Evolutionary conservation across 2,113 vertebrate species (phyloP), one percentile per base, ranked within the genome.

Genomic region (Notarius quadriscutis): DNA sequence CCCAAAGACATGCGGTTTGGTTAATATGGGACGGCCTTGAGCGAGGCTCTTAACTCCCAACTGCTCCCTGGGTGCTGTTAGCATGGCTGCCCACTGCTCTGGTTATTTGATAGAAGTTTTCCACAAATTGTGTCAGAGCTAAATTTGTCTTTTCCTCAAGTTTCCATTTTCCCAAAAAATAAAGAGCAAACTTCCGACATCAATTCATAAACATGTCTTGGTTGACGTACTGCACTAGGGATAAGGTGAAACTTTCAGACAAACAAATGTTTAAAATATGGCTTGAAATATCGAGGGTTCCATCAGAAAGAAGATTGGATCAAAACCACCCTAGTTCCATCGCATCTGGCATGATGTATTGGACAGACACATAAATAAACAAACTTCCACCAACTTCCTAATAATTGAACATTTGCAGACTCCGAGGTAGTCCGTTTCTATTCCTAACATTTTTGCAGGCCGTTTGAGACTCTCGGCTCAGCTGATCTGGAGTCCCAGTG

Each of bases 401-500:
- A 55, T 27, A 12, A 48, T 11, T 74, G 57, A 30, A 82, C 34
- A n/a, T 63, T 48, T 11, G 27, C 18, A 62, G 11, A 4, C 48
- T 72, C 41, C 48, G 17, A 74, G 71, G 7, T 48, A 9, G 69
- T 75, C 48, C 58, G n/a, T 48, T 83, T 83, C 25, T 5, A 17
- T 83, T 67, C 11, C 34, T 7, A 55, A 69, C 20, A 17, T 2
- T n/a, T 25, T 48, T 14, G 5, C 25, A 69, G 63, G 50, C 25
- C 4, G 4, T 25, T 75, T 34, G 34, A 60, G 25, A 53, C 62
- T 69, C 50, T 18, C n/a, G 20, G 62, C 51, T 79, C 60, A 20
- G 60, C 48, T 79, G 62, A 79, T 55, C 41, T 55, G 48, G n/a
- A 78, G 57, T 65, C 84, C 20, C 72, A 79, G 84, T 51, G 86